phyloP scores from a whole-genome alignment of 2,113 vertebrate species.

The Ptilonorhynchus violaceus region DNA sequence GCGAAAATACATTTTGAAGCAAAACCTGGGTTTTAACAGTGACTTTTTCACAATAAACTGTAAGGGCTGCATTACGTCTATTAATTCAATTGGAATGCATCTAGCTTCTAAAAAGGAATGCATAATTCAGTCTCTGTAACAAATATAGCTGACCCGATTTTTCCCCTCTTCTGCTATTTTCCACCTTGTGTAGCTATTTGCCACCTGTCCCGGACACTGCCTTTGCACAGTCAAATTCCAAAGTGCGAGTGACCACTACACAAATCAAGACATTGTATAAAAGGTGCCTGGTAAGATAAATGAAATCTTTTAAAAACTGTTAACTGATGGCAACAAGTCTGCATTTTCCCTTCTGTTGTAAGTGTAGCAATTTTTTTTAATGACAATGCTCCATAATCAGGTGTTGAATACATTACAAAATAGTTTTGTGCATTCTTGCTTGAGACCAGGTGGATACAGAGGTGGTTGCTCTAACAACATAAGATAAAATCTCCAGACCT shows the following conservation, averaged over 20 bases:
- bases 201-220: not conserved
- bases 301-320: not conserved
- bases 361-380: not conserved
- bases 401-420: not conserved
- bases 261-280: not conserved
- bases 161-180: not conserved
- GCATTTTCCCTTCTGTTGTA: not conserved
- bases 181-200: not conserved
- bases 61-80: not conserved
- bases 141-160: not conserved
- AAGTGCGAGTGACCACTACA: not conserved
- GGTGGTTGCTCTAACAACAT: not conserved
- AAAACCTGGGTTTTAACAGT: not conserved
- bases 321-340: not conserved
- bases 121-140: not conserved
- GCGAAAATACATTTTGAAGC: not conserved
- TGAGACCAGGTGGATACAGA: not conserved
- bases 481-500: conserved; percentile 71
- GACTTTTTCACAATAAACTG: not conserved
- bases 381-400: not conserved
- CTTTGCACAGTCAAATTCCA: not conserved
- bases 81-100: not conserved
- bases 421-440: not conserved
- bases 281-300: not conserved
- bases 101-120: not conserved